Conservation (phyloP, 2,797 vertebrate genomes). For the Pseudocheirus occidentalis region DNA sequence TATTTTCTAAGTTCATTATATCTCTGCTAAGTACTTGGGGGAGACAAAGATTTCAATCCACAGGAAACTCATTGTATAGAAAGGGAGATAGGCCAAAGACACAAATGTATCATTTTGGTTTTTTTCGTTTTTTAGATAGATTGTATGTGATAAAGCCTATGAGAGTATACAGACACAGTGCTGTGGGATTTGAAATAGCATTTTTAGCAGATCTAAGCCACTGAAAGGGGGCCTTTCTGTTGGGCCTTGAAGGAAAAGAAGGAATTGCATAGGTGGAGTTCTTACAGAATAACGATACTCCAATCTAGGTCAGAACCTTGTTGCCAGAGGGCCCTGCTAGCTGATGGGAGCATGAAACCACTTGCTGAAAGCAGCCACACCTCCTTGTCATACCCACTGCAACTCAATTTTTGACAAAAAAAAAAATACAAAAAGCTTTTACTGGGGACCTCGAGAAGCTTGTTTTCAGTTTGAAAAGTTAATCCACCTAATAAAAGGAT, state of each 20-base stretch:
- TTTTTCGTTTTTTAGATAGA: background rate
- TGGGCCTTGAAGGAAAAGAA: background rate
- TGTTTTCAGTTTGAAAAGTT: slow-evolving; percentile 73
- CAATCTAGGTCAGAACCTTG: background rate
- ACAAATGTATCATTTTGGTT: background rate
- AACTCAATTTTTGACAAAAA: slow-evolving; percentile 63
- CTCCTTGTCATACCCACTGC: slow-evolving; percentile 60
- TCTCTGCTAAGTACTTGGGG: background rate
- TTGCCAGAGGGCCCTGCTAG: background rate
- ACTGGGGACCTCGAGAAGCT: slow-evolving; percentile 65
- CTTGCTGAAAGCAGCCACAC: slow-evolving; percentile 36
- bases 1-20: background rate
- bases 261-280: background rate
- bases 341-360: background rate
- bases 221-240: background rate
- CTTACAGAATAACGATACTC: background rate
- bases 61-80: background rate
- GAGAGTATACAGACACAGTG: background rate
- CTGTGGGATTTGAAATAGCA: background rate
- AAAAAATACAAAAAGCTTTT: slow-evolving; percentile 26
- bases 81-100: background rate
- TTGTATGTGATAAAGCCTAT: background rate
- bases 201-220: background rate
- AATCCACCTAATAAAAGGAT: slow-evolving; percentile 83
- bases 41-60: background rate